Evolutionary conservation across 2,113 vertebrate species (phyloP).

Genomic region (Gadus chalcogrammus): DNA sequence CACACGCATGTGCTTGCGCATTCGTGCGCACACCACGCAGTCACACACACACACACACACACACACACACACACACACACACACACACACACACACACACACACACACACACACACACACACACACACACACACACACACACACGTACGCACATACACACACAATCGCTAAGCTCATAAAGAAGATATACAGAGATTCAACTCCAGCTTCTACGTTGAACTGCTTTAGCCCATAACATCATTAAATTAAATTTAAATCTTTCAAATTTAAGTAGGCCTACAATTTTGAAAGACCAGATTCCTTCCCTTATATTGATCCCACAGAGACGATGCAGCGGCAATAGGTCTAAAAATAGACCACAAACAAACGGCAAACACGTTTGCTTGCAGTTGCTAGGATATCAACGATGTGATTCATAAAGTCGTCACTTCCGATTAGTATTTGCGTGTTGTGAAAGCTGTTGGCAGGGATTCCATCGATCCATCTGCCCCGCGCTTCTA

Average conservation of each 20-base stretch:
- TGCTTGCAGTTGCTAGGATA: slow-evolving; percentile 63
- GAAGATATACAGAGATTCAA: neutral
- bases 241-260: too few relatives aligned
- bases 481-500: slow-evolving; percentile 3
- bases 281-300: too few relatives aligned
- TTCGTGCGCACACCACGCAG: too few relatives aligned
- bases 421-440: slow-evolving; percentile 43
- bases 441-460: slow-evolving; percentile 44
- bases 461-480: slow-evolving; percentile 5
- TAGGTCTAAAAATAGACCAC: slow-evolving; percentile 40
- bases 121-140: too few relatives aligned
- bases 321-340: neutral
- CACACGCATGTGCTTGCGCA: too few relatives aligned
- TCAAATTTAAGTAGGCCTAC: too few relatives aligned
- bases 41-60: too few relatives aligned
- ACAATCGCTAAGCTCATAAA: neutral
- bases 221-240: too few relatives aligned
- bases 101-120: neutral
- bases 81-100: neutral
- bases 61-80: neutral
- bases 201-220: neutral
- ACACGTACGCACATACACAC: neutral
- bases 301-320: too few relatives aligned
- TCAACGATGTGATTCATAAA: slow-evolving; percentile 54
- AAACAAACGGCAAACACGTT: slow-evolving; percentile 23